phyloP scores from a whole-genome alignment of 2,888 invertebrate genomes.

The Zeuzera pyrina region DNA sequence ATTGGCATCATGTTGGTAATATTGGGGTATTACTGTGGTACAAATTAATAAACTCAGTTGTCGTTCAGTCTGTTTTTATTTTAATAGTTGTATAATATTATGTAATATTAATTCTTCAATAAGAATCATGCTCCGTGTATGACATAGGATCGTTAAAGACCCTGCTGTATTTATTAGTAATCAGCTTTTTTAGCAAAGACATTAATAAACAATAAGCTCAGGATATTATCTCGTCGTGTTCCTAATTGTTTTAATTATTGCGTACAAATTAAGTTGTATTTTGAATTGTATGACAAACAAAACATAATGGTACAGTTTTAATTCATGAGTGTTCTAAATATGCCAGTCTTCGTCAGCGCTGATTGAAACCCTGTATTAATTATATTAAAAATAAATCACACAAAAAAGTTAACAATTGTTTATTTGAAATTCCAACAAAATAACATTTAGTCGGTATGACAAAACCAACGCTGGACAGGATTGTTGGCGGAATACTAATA shows the following conservation, averaged over 20 bases:
- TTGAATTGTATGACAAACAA: constrained; percentile 29
- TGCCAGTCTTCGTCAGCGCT: constrained; percentile 41
- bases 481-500: constrained; percentile 72
- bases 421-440: constrained; percentile 70
- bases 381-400: constrained; percentile 47
- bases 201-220: no score
- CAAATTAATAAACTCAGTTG: no score
- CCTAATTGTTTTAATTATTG: constrained; percentile 53
- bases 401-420: constrained; percentile 55
- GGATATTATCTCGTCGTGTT: constrained; percentile 17
- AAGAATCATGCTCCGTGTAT: no score
- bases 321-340: constrained; percentile 62
- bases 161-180: no score
- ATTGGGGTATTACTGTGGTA: no score
- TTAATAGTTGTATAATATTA: no score
- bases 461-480: constrained; percentile 64
- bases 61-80: no score
- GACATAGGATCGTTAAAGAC: no score
- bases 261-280: constrained; percentile 60
- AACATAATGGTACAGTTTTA: constrained; percentile 45
- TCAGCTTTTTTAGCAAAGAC: no score
- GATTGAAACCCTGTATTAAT: constrained; percentile 60
- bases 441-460: constrained; percentile 72
- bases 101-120: no score
- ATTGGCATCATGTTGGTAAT: no score